Percentiles rank a stretch among this genome's conserved stretches.
Evolutionary conservation across 2,888 invertebrate genomes (phyloP).

Genomic region (Bimastos eiseni): DNA sequence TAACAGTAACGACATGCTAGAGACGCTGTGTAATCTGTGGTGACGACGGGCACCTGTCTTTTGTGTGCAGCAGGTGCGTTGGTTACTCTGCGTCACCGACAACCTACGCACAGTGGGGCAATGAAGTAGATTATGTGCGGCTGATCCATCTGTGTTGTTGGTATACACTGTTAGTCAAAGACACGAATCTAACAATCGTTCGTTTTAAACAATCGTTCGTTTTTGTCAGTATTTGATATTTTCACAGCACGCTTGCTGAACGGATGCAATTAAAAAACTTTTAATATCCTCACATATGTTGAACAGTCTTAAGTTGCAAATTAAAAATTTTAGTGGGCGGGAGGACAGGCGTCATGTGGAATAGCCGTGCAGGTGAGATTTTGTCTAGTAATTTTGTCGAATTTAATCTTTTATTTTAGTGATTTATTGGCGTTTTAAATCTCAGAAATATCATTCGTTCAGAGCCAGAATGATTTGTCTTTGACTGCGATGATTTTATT

Average conservation of each 20-base stretch:
- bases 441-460: not conserved
- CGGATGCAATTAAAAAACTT: not conserved
- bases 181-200: not conserved
- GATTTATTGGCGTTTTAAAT: not conserved
- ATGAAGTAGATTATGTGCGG: not conserved
- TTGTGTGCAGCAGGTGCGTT: not conserved
- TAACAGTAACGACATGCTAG: too few species aligned
- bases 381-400: not conserved
- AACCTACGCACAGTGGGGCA: not conserved
- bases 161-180: not conserved
- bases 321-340: not conserved
- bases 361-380: not conserved
- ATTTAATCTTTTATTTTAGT: not conserved
- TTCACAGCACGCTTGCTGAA: not conserved
- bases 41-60: not conserved
- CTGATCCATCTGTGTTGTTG: not conserved
- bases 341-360: not conserved
- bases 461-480: not conserved
- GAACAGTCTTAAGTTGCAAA: not conserved
- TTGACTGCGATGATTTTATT: not conserved
- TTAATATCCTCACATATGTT: not conserved
- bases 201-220: not conserved
- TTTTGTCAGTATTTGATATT: not conserved
- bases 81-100: conserved; percentile 6
- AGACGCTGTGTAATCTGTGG: too few species aligned